Evolutionary conservation across 2,113 vertebrate species (phyloP), one percentile per base, ranked within the genome.

Genomic region (Cryptotis parvus): DNA sequence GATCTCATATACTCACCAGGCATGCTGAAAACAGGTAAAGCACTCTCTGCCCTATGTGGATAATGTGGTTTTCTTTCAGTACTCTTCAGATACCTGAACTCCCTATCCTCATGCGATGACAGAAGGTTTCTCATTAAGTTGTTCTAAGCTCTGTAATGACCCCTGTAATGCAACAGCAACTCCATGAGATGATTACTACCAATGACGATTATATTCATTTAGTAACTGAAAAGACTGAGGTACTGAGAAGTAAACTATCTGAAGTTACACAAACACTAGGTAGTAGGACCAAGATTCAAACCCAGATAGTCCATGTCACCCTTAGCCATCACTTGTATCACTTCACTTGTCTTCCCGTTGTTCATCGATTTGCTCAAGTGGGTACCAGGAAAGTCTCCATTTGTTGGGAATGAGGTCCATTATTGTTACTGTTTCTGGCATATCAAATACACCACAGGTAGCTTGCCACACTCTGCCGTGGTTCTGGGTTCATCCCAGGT

Each of bases 221-320:
- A 37, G 43, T 4, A 87, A 37, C 70, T 33, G n/a, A 75, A 74
- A 37, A 2, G 6, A 79, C n/a, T 10, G 6, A 77, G 39, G 69
- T 33, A 76, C 68, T 58, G 52, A 91, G 70, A 68, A 84, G 68
- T 68, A 63, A 35, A 12, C 79, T 91, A 41, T 55, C 43, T 45
- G 39, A 86, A 12, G 26, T 31, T 81, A 68, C 26, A 41, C 3
- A 84, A 26, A 1, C 75, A 72, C 6, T 31, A 26, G 33, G 37
- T 29, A 58, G 1, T 41, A 77, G 27, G 84, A 78, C 66, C n/a
- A 78, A 65, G 22, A 83, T 88, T 82, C 39, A 84, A 87, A 75
- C 35, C 41, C 45, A 74, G 65, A 12, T 20, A 49, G 26, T 41
- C 43, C 85, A 3, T 73, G 33, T 61, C 41, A 37, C 24, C 29